Conservation (phyloP, 2,797 vertebrate genomes). For the Adrianichthys oophorus region DNA sequence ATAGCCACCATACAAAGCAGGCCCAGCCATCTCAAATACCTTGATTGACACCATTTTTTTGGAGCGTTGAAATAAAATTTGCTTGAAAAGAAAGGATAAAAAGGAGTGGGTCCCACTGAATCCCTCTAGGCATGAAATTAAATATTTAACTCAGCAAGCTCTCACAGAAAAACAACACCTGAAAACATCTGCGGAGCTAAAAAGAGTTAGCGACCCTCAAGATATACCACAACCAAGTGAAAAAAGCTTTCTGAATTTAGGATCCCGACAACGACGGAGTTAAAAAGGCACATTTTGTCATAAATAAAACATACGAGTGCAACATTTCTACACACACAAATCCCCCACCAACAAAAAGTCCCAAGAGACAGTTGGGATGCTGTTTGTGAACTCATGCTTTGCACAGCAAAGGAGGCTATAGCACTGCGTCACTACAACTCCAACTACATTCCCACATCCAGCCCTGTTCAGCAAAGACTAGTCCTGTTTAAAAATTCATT, state of each 20-base stretch:
- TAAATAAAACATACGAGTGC: conserved; percentile 81
- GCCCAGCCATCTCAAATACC: conserved; percentile 18
- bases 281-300: conserved; percentile 78
- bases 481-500: conserved; percentile 82
- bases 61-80: conserved; percentile 41
- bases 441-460: conserved; percentile 68
- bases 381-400: conserved; percentile 74
- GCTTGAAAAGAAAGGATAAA: conserved; percentile 38
- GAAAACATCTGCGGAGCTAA: conserved; percentile 69
- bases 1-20: no score
- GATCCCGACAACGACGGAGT: conserved; percentile 67
- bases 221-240: conserved; percentile 51
- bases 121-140: conserved; percentile 52
- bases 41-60: conserved; percentile 32
- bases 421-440: conserved; percentile 63
- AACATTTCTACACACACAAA: conserved; percentile 63
- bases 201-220: conserved; percentile 61
- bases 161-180: conserved; percentile 66
- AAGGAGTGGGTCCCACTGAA: conserved; percentile 46
- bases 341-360: conserved; percentile 64
- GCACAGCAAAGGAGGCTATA: conserved; percentile 68
- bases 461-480: conserved; percentile 68
- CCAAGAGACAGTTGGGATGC: conserved; percentile 65
- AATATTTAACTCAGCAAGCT: conserved; percentile 63
- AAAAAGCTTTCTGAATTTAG: conserved; percentile 62